Base-by-base conservation (phyloP, 1,140 invertebrate genomes). In the Aphaenogaster floridana region DNA sequence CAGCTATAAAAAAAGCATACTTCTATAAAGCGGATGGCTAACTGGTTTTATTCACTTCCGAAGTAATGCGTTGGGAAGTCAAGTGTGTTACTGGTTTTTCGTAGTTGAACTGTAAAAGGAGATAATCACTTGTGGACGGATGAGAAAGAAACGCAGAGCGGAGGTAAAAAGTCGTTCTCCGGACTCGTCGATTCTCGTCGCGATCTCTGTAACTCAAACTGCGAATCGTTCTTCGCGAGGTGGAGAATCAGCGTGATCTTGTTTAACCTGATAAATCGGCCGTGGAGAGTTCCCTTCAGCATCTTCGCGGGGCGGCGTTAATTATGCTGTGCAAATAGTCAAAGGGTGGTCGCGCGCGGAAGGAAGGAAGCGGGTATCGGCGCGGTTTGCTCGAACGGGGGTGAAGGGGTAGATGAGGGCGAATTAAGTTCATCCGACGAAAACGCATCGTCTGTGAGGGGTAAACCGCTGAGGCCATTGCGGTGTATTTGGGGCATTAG, bases 311-410 rank as follows among this genome's bases (percentile, higher is more conserved):
- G 21, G 76, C 63, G 13, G n/a, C 50, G 77, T 86, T 72, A 86
- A 86, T 86, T 83, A 81, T 86, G 36, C 64, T 63, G 15, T 28
- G 42, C 15, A 83, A 86, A 86, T 21, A 71, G 66, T 72, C 54
- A 71, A 83, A 83, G 66, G 52, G 15, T 45, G 15, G n/a, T 52
- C 15, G 1, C 28, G 28, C 28, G 28, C 28, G 28, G 28, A 28
- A 28, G 54, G 54, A 61, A 34, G 54, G 39, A 45, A 86, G n/a
- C 34, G 42, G 54, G 57, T 59, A 61, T 81, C 77, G 61, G 17
- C 15, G 21, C 57, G 21, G 39, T 81, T 81, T 76, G 42, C 69
- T 84, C 69, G 34, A 48, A 69, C 42, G 28, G 13, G 11, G 42
- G 0, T 28, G 28, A 28, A 2, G 9, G 17, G 13, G 45, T 6